Conservation (phyloP, 2,113 vertebrate genomes). For the Cyanoramphus novaezelandiae region DNA sequence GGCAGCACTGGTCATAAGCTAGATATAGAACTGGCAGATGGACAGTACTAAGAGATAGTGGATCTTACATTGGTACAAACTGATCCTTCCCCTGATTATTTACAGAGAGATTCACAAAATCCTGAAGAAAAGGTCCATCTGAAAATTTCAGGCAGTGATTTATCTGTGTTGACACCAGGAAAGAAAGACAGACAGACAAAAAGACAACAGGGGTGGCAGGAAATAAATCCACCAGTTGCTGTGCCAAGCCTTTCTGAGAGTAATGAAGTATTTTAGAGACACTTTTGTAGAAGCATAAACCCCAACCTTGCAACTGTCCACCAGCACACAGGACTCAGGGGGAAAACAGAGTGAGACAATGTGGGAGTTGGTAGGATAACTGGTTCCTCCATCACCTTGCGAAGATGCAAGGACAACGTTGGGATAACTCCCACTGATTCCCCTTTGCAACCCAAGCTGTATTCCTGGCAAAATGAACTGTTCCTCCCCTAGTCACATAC, state of each 20-base stretch:
- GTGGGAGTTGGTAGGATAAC: neutral
- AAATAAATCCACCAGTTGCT: neutral
- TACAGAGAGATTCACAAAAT: neutral
- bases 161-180: neutral
- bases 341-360: neutral
- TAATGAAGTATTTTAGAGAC: neutral
- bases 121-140: neutral
- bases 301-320: neutral
- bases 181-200: neutral
- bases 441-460: neutral
- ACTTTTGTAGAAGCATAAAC: neutral
- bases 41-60: neutral
- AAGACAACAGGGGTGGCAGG: neutral
- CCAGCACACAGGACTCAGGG: accelerated
- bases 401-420: neutral
- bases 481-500: neutral
- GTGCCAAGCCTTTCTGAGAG: neutral
- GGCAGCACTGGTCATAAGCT: neutral
- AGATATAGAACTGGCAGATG: neutral
- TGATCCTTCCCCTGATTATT: neutral
- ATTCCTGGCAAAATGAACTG: neutral
- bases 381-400: neutral
- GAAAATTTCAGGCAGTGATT: constrained; percentile 1
- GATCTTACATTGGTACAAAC: neutral
- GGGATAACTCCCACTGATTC: neutral